Conservation (phyloP, 2,888 invertebrate genomes). For the Bellardia bayeri region DNA sequence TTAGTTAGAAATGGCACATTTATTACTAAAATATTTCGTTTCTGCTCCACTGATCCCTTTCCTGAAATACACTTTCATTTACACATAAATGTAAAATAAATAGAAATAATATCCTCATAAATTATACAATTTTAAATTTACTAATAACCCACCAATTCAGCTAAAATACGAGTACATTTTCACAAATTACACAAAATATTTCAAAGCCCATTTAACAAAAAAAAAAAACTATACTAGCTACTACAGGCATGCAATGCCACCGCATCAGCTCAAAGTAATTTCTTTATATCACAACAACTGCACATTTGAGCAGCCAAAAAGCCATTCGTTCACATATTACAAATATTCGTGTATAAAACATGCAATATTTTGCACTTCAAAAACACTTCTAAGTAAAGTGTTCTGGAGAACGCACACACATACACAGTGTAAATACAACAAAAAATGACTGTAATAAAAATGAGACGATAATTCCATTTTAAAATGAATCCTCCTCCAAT, state of each 20-base stretch:
- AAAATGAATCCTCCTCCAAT: slow-evolving; percentile 55
- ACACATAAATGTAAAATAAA: too few relatives aligned
- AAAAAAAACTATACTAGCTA: too few relatives aligned
- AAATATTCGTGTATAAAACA: neutral
- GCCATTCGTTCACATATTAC: slow-evolving; percentile 16
- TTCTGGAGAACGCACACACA: slow-evolving; percentile 1
- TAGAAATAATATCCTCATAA: too few relatives aligned
- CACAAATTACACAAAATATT: neutral
- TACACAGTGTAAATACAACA: neutral
- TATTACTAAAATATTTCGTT: too few relatives aligned
- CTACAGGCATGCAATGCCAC: neutral
- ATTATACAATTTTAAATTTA: too few relatives aligned
- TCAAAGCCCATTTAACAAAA: neutral
- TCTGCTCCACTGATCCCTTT: too few relatives aligned
- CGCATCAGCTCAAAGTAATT: neutral
- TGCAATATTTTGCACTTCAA: slow-evolving; percentile 49
- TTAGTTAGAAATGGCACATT: too few relatives aligned
- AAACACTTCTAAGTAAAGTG: slow-evolving; percentile 39
- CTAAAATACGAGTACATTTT: neutral
- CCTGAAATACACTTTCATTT: too few relatives aligned
- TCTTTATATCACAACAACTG: slow-evolving; percentile 7
- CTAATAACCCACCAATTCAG: too few relatives aligned
- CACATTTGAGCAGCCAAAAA: slow-evolving; percentile 45
- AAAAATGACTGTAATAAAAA: neutral
- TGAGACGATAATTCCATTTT: slow-evolving; percentile 44